phyloP scores from a whole-genome alignment of 2,113 vertebrate genomes.

The Todiramphus chloris region DNA sequence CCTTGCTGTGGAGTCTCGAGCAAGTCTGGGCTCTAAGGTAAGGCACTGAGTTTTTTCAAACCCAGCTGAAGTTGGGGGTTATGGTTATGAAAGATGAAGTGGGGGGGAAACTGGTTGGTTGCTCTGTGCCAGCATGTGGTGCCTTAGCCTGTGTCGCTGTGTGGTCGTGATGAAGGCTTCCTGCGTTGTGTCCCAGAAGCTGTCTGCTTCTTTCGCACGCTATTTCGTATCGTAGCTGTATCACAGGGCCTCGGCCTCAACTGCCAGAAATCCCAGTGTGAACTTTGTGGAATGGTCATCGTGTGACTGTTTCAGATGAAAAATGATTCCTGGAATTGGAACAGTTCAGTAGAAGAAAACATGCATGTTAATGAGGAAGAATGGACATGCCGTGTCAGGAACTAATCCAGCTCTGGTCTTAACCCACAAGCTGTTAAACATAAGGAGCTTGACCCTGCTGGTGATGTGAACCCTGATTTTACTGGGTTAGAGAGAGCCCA shows the following conservation, averaged over 20 bases:
- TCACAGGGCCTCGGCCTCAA: not conserved
- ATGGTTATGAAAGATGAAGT: not conserved
- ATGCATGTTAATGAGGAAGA: not conserved
- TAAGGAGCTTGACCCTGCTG: not conserved
- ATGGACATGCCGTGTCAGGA: not conserved
- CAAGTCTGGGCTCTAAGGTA: not conserved
- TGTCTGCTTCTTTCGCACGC: not conserved
- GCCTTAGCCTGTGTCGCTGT: not conserved
- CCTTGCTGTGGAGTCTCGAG: rapidly evolving
- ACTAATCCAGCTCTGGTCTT: not conserved
- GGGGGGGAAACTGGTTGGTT: too few species aligned
- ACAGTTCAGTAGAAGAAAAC: not conserved
- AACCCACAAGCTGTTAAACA: not conserved
- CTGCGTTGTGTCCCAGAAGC: not conserved
- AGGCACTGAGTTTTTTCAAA: not conserved
- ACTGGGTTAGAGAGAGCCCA: not conserved
- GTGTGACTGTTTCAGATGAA: not conserved
- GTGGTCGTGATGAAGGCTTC: rapidly evolving
- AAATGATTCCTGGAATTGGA: not conserved
- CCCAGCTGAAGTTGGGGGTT: rapidly evolving
- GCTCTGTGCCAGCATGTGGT: not conserved
- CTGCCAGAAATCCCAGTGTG: not conserved
- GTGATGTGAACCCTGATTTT: not conserved
- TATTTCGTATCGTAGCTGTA: not conserved
- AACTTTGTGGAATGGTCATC: not conserved